Evolutionary conservation across 2,797 vertebrate species (phyloP), one percentile per base, ranked within the genome.

Genomic region (Manis crassicaudata): DNA sequence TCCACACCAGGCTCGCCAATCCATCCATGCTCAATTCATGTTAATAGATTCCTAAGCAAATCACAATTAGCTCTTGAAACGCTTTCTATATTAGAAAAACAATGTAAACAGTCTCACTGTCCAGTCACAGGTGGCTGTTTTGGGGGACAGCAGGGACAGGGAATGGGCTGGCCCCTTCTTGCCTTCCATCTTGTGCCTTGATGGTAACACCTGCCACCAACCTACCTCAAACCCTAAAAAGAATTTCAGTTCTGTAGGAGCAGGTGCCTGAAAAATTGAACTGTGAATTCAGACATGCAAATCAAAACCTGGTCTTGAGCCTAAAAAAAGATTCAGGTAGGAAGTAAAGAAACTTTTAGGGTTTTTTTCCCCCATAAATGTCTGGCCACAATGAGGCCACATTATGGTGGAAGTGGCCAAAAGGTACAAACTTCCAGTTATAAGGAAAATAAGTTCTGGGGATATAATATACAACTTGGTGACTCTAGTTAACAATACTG

Each of bases 161-260:
- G 20, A 75, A 46, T 2, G 29, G 40, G 50, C 16, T 7, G 16
- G 25, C 46, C 29, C 60, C 65, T 90, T 67, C 43, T 3, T 18
- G 43, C 46, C 76, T 63, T 35, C 27, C 46, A 40, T 87, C 58
- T 72, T 52, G 17, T 20, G 77, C 76, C 68, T 3, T 27, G 17
- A 92, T 25, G 32, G 27, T 27, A 77, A 89, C 97, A 97, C 92
- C 97, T 97, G 95, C n/a, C 11, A 25, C 52, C 82, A 40, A 60
- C 81, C 76, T 29, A 73, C 40, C 46, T 12, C 46, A 85, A 90
- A 86, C 94, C 72, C 85, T 65, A 92, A 62, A 75, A 58, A 95
- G 75, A 95, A 77, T 96, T 95, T 97, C 96, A 90, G 92, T 97
- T 98, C 76, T 94, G 77, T 43, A 62, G 63, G 62, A 82, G 70